These are phyloP conservation scores for human DNA, from an alignment of 2,113 vertebrate species.

Conservation along the genomic window GRCh38 chrY:15168501-15169000, in stretches of 20 bases:
- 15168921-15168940: not conserved
- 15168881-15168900: not conserved
- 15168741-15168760: no score
- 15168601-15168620: not conserved
- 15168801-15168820: not conserved
- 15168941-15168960: not conserved
- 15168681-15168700: not conserved
- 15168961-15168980: not conserved
- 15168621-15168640: not conserved
- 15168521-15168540: not conserved
- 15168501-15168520: not conserved
- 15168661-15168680: not conserved
- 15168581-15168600: not conserved
- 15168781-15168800: not conserved
- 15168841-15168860: not conserved
- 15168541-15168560: not conserved
- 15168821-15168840: no score
- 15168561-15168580: not conserved
- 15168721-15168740: not conserved
- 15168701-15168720: not conserved
- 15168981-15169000: not conserved
- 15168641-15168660: not conserved
- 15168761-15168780: not conserved
- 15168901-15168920: not conserved
- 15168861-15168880: not conserved